phyloP scores from a whole-genome alignment of 2,888 invertebrate species.

The Gisinianus flammeolus region DNA sequence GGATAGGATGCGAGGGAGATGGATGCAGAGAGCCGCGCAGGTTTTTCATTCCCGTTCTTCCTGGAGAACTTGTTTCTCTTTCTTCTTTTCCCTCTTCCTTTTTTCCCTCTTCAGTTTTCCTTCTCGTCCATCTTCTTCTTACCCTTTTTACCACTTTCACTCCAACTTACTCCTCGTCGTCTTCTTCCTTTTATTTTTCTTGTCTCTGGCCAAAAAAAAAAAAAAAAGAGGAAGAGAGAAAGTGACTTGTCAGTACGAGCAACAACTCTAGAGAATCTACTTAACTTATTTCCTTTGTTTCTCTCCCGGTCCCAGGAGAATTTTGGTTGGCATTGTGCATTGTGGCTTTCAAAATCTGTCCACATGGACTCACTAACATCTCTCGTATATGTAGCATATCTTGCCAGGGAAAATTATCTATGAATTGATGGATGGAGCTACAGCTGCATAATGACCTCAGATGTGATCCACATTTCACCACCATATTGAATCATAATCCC shows the following conservation, averaged over 20 bases:
- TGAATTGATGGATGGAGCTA: conserved; percentile 35
- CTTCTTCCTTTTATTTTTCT: neutral
- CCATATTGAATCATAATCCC: too few species aligned
- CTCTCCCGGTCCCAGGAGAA: conserved; percentile 22
- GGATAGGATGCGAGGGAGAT: conserved; percentile 4
- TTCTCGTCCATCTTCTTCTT: neutral
- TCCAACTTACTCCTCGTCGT: neutral
- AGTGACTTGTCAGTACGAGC: conserved; percentile 33
- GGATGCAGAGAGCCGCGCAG: conserved; percentile 19
- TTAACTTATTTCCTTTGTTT: conserved; percentile 41
- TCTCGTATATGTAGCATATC: neutral
- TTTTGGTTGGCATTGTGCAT: conserved; percentile 22
- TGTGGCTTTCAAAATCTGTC: conserved; percentile 18
- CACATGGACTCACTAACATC: conserved; percentile 22
- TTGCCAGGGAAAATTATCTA: conserved; percentile 27
- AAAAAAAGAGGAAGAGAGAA: conserved; percentile 20
- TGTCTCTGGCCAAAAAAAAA: neutral
- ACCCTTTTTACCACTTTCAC: neutral
- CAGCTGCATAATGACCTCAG: conserved; percentile 16
- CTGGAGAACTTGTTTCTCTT: too few species aligned
- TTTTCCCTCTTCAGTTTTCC: neutral
- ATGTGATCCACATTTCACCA: conserved; percentile 2
- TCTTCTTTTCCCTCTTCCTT: neutral
- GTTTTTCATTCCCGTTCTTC: conserved; percentile 21
- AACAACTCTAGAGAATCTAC: conserved; percentile 34